Base-by-base conservation (phyloP, 92 coral and sea anemone genomes). In the Anthopleura xanthogrammica region DNA sequence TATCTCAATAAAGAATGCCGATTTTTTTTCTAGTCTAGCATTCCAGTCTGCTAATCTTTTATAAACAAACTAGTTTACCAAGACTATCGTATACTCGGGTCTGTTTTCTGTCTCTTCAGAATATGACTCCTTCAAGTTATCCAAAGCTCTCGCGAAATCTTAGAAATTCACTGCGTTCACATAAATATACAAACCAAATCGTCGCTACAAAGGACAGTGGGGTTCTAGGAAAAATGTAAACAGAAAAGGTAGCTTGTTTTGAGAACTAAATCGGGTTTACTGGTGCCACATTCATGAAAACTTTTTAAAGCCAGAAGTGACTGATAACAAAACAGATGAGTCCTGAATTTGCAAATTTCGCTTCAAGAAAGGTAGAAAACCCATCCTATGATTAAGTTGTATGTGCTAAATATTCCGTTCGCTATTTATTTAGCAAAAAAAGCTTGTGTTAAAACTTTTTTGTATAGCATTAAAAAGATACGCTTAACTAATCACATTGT, bases 201-300 rank as follows among this genome's bases (percentile, higher is more conserved):
- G 6, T 71, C 52, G 12, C 23, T 42, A 80, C 17, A n/a, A 76
- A 84, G 77, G 50, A 60, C 65, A 76, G 52, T 50, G 24, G 77
- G 65, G 66, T 84, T 77, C 81, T 3, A 41, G 17, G 22, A 80
- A 77, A 60, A 76, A 84, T 62, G 82, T 84, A 84, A 84, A 84
- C 87, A 84, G 87, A 84, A 76, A 40, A 54, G 24, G 14, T 46
- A 7, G 50, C 52, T 76, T 84, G 81, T 76, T 76, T 42, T 68
- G 74, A 23, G 42, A 29, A 16, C 64, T 10, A 71, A 41, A 43
- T 41, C 20, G 76, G 75, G 62, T 70, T 40, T 17, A 22, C 72
- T 77, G 80, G 41, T 77, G 80, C 80, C 65, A 77, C n/a, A 77
- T 77, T 68, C 58, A 50, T 23, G 4, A 77, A 77, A 77, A 77